Evolutionary conservation across 2,797 vertebrate genomes (phyloP), one percentile per base, ranked within the genome.

Genomic region (Neosilurus mollespiculum): DNA sequence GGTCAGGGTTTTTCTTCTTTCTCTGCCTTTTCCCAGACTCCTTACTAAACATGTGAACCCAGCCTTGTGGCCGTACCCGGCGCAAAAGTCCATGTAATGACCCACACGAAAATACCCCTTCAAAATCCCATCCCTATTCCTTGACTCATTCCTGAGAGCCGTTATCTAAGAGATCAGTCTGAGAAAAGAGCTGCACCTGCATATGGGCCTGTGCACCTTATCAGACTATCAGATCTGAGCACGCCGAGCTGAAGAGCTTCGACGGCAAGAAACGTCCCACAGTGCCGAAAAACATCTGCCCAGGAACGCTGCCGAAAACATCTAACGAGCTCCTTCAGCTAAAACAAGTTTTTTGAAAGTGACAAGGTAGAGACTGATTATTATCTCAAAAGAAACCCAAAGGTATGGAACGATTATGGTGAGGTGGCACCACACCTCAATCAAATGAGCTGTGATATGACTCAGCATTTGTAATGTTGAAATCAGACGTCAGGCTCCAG

Each of bases 141-240:
- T 67, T 66, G 84, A 81, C 84, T 86, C 84, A 87, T 87, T 86
- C 81, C 81, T 81, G 53, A 85, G 64, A 84, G 51, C 26, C 43
- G 62, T 77, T 83, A 87, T 86, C 86, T 86, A 15, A 16, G 24
- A 86, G 72, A 88, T 87, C 86, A 85, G 81, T 64, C 54, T 56
- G 80, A 83, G 78, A 85, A 80, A 80, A 87, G 76, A 86, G 61
- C 61, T 80, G 84, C 87, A 89, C 86, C 88, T 89, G 88, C 87
- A 89, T 88, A 89, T 87, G 88, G 86, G 88, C 81, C 62, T 59
- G 37, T 81, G 61, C 62, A 54, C 53, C 61, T 80, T 88, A 89
- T 89, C 88, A 78, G 81, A 70, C 82, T 62, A 87, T 80, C 85
- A 85, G 81, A 88, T 89, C 87, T 79, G 84, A 78, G 78, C 20